Conservation (phyloP, 2,797 vertebrate genomes). For the Phrynocephalus forsythii region DNA sequence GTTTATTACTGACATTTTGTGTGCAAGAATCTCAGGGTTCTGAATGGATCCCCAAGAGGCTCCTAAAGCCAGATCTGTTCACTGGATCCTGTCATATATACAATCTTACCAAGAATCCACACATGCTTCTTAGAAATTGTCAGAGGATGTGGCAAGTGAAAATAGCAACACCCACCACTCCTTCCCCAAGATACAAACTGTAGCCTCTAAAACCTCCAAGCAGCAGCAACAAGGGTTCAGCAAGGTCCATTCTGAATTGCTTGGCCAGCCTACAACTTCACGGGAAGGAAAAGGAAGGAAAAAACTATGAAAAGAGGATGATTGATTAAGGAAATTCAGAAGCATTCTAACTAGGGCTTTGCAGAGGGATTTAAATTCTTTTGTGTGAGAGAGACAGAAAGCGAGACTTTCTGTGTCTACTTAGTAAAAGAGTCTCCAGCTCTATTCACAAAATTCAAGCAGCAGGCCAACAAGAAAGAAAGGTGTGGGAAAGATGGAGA, state of each 20-base stretch:
- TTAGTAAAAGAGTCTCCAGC: background rate
- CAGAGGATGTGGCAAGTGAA: conserved; percentile 82
- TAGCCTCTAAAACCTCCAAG: conserved; percentile 14
- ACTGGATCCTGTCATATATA: conserved; percentile 33
- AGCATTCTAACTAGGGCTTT: background rate
- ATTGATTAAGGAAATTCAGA: conserved; percentile 4
- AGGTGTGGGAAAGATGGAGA: background rate
- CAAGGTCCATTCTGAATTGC: conserved; percentile 6
- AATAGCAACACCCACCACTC: conserved; percentile 70
- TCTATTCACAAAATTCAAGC: background rate
- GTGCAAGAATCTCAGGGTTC: background rate
- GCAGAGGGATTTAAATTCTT: background rate
- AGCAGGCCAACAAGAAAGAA: background rate
- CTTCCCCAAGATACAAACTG: conserved; percentile 8
- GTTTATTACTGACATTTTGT: background rate
- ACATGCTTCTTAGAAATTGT: conserved; percentile 78
- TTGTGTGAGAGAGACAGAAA: background rate
- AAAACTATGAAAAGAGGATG: background rate
- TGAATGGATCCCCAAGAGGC: background rate
- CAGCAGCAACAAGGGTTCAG: background rate
- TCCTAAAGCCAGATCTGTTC: fast-evolving
- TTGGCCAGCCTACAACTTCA: background rate
- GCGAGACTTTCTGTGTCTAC: background rate
- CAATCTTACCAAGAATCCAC: conserved; percentile 77
- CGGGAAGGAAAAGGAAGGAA: background rate